Base-by-base conservation (phyloP, 2,797 vertebrate genomes). In the Siniperca undulata region DNA sequence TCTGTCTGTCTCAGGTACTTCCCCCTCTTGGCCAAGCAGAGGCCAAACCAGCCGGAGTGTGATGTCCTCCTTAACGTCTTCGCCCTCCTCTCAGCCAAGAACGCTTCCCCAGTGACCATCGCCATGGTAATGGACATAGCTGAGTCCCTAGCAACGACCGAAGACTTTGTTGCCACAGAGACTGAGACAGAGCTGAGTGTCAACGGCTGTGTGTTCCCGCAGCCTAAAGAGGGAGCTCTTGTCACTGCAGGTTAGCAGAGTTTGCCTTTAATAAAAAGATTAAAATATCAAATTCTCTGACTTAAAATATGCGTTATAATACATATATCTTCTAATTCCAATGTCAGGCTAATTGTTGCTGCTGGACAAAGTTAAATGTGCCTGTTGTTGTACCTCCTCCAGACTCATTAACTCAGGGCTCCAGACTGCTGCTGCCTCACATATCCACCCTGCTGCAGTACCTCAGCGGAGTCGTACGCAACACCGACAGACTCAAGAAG, bases 1-100 rank as follows among this genome's bases (percentile, higher is more conserved):
- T 9, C 16, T 38, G 1, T 59, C 13, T 9, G n/a, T 76, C 36
- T 84, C 88, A 99, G 99, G 70, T 99, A 94, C 91, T 98, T 98
- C 77, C 96, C 97, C 81, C 95, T 99, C 64, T 88, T 99, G 90
- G 97, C 96, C 76, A 99, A 99, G 88, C 97, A 98, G 91, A 96
- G 84, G 38, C 94, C 96, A 0, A 95, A 89, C 22, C 95, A 95
- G 38, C 96, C 97, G 0, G 96, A 97, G 85, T 97, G 74, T 48
- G 96, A 97, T 64, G 60, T 98, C 89, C 95, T 99, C 68, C 91
- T 93, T 20, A 99, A 99, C 48, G 96, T 98, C 77, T 98, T 98
- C 68, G 95, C 96, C 59, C 92, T 99, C 81, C 96, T 99, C 24
- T 96, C 96, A 1, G 94, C 97, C 83, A 99, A 98, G 92, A 98